Conservation (phyloP, 1,140 invertebrate genomes). For the Archivesica marissinica region DNA sequence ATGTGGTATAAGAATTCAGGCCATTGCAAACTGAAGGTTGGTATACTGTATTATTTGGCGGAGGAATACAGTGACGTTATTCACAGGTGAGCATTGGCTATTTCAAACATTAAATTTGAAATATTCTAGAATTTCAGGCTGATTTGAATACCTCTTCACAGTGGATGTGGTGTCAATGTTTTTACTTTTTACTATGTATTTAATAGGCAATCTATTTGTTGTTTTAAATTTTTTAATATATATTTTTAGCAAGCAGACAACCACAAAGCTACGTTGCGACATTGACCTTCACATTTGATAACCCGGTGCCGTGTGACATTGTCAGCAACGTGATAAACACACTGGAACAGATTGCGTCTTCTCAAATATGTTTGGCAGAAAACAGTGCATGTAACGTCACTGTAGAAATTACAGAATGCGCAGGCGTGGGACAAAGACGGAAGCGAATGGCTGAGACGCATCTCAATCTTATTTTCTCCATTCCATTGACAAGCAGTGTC, state of each 20-base stretch:
- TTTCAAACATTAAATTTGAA: no score
- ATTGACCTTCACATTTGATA: slow-evolving; percentile 18
- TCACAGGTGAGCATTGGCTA: no score
- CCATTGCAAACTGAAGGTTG: no score
- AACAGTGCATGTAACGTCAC: neutral
- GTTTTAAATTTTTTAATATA: no score
- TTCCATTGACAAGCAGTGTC: slow-evolving; percentile 17
- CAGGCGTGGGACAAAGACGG: neutral
- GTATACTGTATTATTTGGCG: no score
- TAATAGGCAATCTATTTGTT: no score
- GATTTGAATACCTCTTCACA: no score
- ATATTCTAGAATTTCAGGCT: no score
- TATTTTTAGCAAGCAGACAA: neutral
- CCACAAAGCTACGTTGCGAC: slow-evolving; percentile 5
- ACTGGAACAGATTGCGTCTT: neutral
- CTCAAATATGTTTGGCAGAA: neutral
- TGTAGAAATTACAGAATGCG: slow-evolving; percentile 16
- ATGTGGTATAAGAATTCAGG: no score
- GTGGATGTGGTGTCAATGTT: no score
- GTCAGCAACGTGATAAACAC: neutral
- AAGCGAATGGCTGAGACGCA: neutral
- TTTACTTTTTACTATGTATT: no score
- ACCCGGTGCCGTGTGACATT: slow-evolving; percentile 25
- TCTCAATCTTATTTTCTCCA: neutral
- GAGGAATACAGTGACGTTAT: no score